These are phyloP conservation scores for Tretioscincus oriximinensis DNA, from an alignment of 2,113 vertebrate genomes.

Conservation along the genomic window DNA sequence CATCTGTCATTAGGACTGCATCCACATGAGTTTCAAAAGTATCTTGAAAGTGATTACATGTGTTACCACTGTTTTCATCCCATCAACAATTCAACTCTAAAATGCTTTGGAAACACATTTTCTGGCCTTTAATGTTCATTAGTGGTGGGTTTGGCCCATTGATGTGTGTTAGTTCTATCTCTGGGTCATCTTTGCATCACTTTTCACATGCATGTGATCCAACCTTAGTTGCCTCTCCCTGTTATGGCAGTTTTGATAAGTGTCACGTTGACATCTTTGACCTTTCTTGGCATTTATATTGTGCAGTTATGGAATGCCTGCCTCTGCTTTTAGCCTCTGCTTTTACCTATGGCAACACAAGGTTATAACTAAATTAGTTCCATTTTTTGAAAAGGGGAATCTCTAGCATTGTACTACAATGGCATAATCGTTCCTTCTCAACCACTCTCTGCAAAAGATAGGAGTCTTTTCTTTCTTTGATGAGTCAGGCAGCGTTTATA, in stretches of 20 bases:
- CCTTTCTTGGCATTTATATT: constrained; percentile 29
- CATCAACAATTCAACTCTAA: no score
- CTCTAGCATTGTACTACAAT: constrained; percentile 57
- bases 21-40: no score
- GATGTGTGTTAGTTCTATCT: no score
- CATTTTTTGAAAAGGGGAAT: neutral
- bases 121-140: no score
- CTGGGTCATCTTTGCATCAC: no score
- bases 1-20: neutral
- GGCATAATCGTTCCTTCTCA: constrained; percentile 48
- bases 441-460: neutral
- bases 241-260: neutral
- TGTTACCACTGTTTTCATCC: no score
- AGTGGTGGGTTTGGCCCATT: no score
- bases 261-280: neutral
- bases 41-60: no score
- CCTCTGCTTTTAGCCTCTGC: constrained; percentile 23
- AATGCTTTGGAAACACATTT: no score
- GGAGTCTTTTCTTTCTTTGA: constrained; percentile 49
- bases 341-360: constrained; percentile 44
- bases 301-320: constrained; percentile 31
- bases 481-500: constrained; percentile 62
- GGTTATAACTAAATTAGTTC: constrained; percentile 56
- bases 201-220: no score
- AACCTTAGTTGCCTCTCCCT: neutral